Base-by-base conservation (phyloP, 2,888 invertebrate genomes). In the Acanthosepion pharaonis region DNA sequence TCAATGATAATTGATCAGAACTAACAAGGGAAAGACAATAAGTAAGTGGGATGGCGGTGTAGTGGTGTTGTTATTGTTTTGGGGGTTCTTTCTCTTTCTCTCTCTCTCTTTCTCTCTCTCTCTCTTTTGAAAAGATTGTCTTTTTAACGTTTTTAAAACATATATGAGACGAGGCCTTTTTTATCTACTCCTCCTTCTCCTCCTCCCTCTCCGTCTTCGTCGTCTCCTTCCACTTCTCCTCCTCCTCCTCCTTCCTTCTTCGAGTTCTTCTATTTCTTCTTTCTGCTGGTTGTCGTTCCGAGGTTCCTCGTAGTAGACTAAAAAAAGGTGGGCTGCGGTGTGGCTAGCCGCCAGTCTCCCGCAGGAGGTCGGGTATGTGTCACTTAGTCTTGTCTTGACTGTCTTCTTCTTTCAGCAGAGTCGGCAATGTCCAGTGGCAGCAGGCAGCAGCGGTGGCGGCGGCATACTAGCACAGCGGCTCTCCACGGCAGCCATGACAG, bases 401-500 rank as follows among this genome's bases (percentile, higher is more conserved):
- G n/a, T 78, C 78, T 33, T 33, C 33, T 33, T 78, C n/a, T 78
- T 33, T 78, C 33, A 78, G 78, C n/a, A n/a, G n/a, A 78, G 11
- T 78, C 78, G 78, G 78, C 78, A 78, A 78, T 33, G 78, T 78
- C 78, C 78, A 78, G 78, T 78, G 78, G 78, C 11, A 78, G n/a
- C 11, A n/a, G 78, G 64, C 23, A 64, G 64, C 23, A 25, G 78
- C 78, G n/a, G 78, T 33, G 78, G 78, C 33, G 78, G 78, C n/a
- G 78, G 78, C 78, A 78, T 78, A 78, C n/a, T 78, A 15, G n/a
- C 78, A 78, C 78, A 78, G 78, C 78, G 78, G 78, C 78, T 78
- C 78, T 78, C 78, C 78, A 78, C 33, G 78, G 78, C 78, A 78
- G 78, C 78, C 78, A 78, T 78, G 78, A 78, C 78, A 78, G 78